Conservation (phyloP, 2,113 vertebrate species). For the Stigmatopora nigra region DNA sequence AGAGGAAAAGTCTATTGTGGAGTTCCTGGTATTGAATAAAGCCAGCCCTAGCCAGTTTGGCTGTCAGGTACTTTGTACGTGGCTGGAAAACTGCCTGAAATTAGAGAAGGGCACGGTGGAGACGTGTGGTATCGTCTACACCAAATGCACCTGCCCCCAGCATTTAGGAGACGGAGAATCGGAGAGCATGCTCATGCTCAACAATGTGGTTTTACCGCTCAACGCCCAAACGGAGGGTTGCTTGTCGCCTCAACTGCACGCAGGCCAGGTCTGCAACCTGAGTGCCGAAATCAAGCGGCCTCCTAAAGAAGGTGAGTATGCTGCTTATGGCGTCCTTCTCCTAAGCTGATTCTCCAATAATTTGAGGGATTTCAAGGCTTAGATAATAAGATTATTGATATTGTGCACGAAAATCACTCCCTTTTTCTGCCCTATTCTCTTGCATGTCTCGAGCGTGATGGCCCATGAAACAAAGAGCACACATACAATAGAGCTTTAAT, state of each 20-base stretch:
- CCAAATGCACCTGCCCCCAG: constrained; percentile 97
- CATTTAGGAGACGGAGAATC: constrained; percentile 95
- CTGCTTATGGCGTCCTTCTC: constrained; percentile 13
- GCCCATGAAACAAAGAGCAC: constrained; percentile 70
- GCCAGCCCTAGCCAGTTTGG: constrained; percentile 98
- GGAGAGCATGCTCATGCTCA: constrained; percentile 84
- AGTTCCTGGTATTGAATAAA: constrained; percentile 98
- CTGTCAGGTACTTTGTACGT: constrained; percentile 95
- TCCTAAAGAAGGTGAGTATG: constrained; percentile 95
- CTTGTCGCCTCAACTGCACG: constrained; percentile 92
- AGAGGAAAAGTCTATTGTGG: constrained; percentile 92
- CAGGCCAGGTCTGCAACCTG: constrained; percentile 94
- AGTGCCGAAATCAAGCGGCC: constrained; percentile 92
- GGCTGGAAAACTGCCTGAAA: constrained; percentile 98
- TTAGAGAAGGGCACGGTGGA: constrained; percentile 89
- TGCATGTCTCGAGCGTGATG: constrained; percentile 66
- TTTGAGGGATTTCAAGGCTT: constrained; percentile 33
- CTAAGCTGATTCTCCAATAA: constrained; percentile 37
- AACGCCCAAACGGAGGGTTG: constrained; percentile 98
- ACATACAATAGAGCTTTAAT: constrained; percentile 48
- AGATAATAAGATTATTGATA: constrained; percentile 50
- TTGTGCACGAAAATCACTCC: constrained; percentile 63
- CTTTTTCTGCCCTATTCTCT: constrained; percentile 48
- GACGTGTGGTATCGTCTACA: constrained; percentile 96
- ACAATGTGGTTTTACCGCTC: constrained; percentile 95